phyloP scores from a whole-genome alignment of 53 echinoderm and acorn worm species.

The Astropecten irregularis region DNA sequence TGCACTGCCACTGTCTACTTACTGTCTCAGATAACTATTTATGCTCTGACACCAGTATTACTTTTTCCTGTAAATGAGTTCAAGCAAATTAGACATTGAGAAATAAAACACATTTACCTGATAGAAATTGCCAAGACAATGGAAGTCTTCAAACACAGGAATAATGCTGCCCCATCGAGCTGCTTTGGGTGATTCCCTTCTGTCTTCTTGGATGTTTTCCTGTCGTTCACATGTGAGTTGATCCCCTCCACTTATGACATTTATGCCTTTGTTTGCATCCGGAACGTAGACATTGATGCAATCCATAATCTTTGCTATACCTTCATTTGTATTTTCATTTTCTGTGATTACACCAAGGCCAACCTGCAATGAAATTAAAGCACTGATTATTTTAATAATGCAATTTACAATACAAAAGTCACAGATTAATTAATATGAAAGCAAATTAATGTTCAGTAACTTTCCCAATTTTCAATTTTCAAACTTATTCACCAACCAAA shows the following conservation, averaged over 20 bases:
- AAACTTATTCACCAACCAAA: not conserved
- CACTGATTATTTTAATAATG: not conserved
- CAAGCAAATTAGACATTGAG: not conserved
- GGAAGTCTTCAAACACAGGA: slow-evolving; percentile 38
- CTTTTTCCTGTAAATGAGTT: not conserved
- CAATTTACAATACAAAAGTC: not conserved
- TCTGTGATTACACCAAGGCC: slow-evolving; percentile 31
- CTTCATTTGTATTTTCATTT: slow-evolving; percentile 35
- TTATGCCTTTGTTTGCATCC: not conserved
- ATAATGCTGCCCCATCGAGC: slow-evolving; percentile 27
- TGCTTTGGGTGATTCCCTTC: not conserved
- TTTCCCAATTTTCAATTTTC: not conserved
- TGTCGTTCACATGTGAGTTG: slow-evolving; percentile 43
- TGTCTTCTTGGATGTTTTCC: slow-evolving; percentile 1
- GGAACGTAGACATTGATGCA: slow-evolving; percentile 11
- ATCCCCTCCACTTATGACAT: slow-evolving; percentile 35
- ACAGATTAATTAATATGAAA: not conserved
- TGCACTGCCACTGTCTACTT: too few relatives aligned
- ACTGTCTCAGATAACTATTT: not conserved
- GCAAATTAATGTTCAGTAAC: not conserved
- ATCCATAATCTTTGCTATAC: slow-evolving; percentile 40
- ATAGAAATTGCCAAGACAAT: slow-evolving; percentile 44
- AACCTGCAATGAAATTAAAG: slow-evolving; percentile 8
- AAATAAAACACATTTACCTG: slow-evolving; percentile 1
- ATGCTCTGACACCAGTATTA: not conserved